A percentile compares a stretch with the other conserved stretches of the same genome.
Evolutionary conservation across 2,888 invertebrate species (phyloP).

Genomic region (Trachelus troglodyta): DNA sequence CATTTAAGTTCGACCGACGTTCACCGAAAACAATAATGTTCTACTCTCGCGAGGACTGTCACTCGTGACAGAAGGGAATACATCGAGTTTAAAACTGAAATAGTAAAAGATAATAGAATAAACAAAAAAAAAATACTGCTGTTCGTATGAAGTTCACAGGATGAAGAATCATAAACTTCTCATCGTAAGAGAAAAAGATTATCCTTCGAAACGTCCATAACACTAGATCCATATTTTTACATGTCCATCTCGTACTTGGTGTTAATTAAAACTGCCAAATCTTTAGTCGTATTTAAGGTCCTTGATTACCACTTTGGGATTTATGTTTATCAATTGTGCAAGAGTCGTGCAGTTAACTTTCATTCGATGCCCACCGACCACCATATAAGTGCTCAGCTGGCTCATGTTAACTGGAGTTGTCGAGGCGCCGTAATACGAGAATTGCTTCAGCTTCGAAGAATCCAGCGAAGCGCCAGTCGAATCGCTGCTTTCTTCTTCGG

Average conservation of each 20-base stretch:
- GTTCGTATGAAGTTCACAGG: too few species aligned
- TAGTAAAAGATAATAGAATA: too few species aligned
- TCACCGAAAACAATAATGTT: too few species aligned
- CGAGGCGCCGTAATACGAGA: conserved; percentile 69
- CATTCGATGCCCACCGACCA: conserved; percentile 69
- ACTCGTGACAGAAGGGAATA: too few species aligned
- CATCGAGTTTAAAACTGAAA: too few species aligned
- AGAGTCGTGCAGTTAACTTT: conserved; percentile 68
- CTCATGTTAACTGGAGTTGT: conserved; percentile 61
- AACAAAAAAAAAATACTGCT: too few species aligned
- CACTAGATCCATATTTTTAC: too few species aligned
- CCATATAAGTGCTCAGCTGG: conserved; percentile 69
- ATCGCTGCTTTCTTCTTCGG: conserved; percentile 38
- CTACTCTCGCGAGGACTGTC: too few species aligned
- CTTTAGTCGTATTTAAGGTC: conserved; percentile 51
- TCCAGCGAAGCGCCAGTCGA: neutral
- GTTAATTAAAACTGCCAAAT: neutral
- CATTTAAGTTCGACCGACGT: too few species aligned
- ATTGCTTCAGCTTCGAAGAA: conserved; percentile 32
- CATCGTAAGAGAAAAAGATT: too few species aligned
- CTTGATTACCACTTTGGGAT: conserved; percentile 67
- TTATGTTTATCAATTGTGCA: conserved; percentile 68
- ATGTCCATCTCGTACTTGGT: neutral
- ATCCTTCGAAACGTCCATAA: too few species aligned
- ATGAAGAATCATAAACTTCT: too few species aligned